Percentiles rank a stretch among this genome's conserved stretches.
Conservation (phyloP, 2,888 invertebrate genomes). For the Pimpla rufipes region DNA sequence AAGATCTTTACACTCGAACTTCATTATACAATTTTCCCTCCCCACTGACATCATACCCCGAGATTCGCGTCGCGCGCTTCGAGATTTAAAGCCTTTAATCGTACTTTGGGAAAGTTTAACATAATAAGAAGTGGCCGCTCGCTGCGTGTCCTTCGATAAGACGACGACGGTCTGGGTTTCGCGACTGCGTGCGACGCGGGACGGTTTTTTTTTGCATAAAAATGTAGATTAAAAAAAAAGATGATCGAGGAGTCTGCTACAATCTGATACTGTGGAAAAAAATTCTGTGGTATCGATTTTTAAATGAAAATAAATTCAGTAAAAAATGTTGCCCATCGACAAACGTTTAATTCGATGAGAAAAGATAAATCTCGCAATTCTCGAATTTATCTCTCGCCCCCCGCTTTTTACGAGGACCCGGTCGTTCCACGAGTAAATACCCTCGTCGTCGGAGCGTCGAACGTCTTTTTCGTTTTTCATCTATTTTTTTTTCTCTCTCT, state of each 20-base stretch:
- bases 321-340: no score
- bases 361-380: no score
- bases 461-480: no score
- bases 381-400: neutral
- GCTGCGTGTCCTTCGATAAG: neutral
- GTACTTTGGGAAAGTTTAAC: conserved; percentile 45
- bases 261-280: no score
- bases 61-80: conserved; percentile 27
- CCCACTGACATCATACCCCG: conserved; percentile 1
- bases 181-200: neutral
- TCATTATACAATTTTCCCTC: conserved; percentile 36
- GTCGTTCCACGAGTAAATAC: conserved; percentile 4
- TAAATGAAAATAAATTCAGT: no score
- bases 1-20: conserved; percentile 48
- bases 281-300: no score
- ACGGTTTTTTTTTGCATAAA: neutral
- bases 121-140: conserved; percentile 8
- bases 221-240: neutral
- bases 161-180: neutral
- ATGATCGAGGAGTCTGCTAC: neutral
- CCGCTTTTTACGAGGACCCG: neutral
- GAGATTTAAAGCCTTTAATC: conserved; percentile 51
- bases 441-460: neutral
- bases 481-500: conserved; percentile 17
- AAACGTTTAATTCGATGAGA: no score